A percentile compares a stretch with the other conserved stretches of the same genome.
Conservation (phyloP, 2,113 vertebrate species). For the Delphinus delphis region DNA sequence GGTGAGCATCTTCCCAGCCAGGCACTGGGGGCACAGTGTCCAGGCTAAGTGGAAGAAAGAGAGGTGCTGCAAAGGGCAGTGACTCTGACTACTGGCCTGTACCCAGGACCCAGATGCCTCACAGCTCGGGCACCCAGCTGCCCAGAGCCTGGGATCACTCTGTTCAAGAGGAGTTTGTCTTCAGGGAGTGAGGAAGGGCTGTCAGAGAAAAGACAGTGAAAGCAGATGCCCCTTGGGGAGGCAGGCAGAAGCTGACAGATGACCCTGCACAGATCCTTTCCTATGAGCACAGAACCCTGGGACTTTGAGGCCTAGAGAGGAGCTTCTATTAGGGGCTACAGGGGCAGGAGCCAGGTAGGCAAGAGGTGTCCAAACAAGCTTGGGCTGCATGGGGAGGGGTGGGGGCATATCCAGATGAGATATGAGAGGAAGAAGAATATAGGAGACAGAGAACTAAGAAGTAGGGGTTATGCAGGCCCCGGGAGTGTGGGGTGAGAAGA, state of each 20-base stretch:
- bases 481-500: neutral
- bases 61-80: neutral
- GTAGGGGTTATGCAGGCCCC: neutral
- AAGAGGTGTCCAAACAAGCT: neutral
- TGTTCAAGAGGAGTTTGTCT: neutral
- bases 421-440: neutral
- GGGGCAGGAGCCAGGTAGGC: neutral
- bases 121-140: fast-evolving
- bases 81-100: neutral
- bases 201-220: neutral
- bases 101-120: neutral
- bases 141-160: neutral
- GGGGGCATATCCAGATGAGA: neutral
- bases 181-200: too few species aligned
- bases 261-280: neutral
- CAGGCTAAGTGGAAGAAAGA: too few species aligned
- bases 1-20: neutral
- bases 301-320: neutral
- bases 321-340: neutral
- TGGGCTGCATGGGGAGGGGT: neutral
- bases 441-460: neutral
- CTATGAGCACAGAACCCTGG: neutral
- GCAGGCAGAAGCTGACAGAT: neutral
- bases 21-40: neutral
- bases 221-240: neutral